Base-by-base conservation (phyloP, 1,140 invertebrate genomes). In the Platorchestia sp. region DNA sequence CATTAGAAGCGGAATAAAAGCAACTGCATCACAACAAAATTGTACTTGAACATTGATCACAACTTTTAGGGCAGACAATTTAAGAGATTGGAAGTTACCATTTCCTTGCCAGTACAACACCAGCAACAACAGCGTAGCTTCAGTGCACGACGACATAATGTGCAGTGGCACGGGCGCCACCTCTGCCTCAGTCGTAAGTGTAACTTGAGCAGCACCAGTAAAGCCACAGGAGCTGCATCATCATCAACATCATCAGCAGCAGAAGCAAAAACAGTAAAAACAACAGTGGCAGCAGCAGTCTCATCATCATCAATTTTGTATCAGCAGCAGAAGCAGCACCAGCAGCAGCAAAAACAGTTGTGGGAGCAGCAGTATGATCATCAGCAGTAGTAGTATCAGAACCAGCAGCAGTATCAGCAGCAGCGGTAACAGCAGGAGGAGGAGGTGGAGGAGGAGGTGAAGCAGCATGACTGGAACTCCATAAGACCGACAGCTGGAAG, bases 401-500 rank as follows among this genome's bases (percentile, higher is more conserved):
- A 75, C 14, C 59, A 75, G 59, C 59, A 75, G 27, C 59, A 89
- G 87, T 41, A 89, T 3, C 87, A 89, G 41, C 87, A 44, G 87
- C 10, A 19, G 59, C 59, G 27, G 59, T 36, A 75, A 27, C 14
- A 75, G 59, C 59, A 75, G 59, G 14, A 75, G 27, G 14, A 75
- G 59, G 14, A 75, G 27, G 14, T 22, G 27, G 14, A 75, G 59
- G 14, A 75, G 59, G 14, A 75, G 59, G 3, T 22, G 59, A 1
- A 75, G 59, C 59, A 89, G 87, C 41, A 89, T 41, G 41, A 42
- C 87, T 44, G 43, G 91, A 44, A 93, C 91, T 93, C 91, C 91
- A 93, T 93, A 93, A 93, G 91, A 93, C 91, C 91, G 91, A 47
- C 91, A 93, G 91, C 91, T 93, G 91, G 43, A 44, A 93, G 91